phyloP scores from a whole-genome alignment of 2,113 vertebrate species.

The Gymnocephalus cernua region DNA sequence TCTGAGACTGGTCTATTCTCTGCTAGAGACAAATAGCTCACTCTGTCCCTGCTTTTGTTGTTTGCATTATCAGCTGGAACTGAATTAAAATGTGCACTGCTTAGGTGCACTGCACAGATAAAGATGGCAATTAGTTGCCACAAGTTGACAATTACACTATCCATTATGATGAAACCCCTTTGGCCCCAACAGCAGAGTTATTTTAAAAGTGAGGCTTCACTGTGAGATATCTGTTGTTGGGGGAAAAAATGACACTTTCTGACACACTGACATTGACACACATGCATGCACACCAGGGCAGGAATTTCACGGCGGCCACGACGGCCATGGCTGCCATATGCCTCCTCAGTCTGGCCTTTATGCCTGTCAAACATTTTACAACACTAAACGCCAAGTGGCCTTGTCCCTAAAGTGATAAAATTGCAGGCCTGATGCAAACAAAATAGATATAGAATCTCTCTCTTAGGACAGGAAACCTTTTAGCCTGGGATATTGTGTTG shows the following conservation, averaged over 20 bases:
- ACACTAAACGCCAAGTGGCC: no score
- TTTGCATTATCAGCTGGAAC: slow-evolving; percentile 45
- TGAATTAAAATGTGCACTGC: slow-evolving; percentile 40
- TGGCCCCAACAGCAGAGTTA: slow-evolving; percentile 10
- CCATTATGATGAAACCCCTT: slow-evolving; percentile 25
- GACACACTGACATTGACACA: not conserved
- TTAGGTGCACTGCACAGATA: slow-evolving; percentile 48
- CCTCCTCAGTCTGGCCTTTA: no score
- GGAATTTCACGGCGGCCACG: no score
- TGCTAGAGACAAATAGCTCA: slow-evolving; percentile 39
- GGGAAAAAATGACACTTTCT: not conserved
- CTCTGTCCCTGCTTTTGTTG: slow-evolving; percentile 20
- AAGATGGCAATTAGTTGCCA: slow-evolving; percentile 70
- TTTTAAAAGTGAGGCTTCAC: slow-evolving; percentile 9
- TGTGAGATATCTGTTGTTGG: not conserved
- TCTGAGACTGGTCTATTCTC: slow-evolving; percentile 39
- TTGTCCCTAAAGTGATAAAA: no score
- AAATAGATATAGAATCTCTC: not conserved
- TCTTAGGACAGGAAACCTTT: not conserved
- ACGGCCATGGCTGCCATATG: no score
- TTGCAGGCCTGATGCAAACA: not conserved
- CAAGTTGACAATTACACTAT: slow-evolving; percentile 4
- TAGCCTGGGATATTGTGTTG: not conserved
- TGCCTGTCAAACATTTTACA: no score
- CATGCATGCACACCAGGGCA: no score